Evolutionary conservation across 2,888 invertebrate species (phyloP), one percentile per base, ranked within the genome.

Genomic region (Apoderus coryli): DNA sequence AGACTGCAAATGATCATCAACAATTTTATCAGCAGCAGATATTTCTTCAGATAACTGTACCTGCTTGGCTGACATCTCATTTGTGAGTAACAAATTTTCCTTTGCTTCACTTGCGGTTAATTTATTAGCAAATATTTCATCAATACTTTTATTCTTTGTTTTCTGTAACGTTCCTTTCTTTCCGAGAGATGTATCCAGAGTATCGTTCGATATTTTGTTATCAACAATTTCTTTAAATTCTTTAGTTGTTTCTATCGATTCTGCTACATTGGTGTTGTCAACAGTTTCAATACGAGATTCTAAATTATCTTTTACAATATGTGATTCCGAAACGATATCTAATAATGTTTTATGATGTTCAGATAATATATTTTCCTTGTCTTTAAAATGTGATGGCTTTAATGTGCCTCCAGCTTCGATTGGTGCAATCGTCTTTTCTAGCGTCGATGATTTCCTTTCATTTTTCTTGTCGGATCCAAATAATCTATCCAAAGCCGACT

Each of bases 401-500:
- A n/a, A n/a, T n/a, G n/a, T n/a, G n/a, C n/a, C n/a, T n/a, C n/a
- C n/a, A n/a, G n/a, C n/a, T n/a, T n/a, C n/a, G n/a, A n/a, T n/a
- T n/a, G 27, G 29, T 12, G 26, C 32, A 4, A 10, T n/a, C 5
- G 14, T 10, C 22, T 30, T 33, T 22, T 11, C n/a, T n/a, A n/a
- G n/a, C n/a, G n/a, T 27, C 61, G 58, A 44, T 61, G 58, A 44
- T 61, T 65, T 37, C 62, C 32, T 33, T 19, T 39, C 36, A 13
- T 36, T 39, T 25, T 40, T 40, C 34, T 43, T 46, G 9, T 48
- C 48, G 2, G 46, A 34, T 10, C 49, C 68, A 25, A 73, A 60
- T 25, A 72, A 49, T 41, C 65, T 65, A 41, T 73, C 72, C 27
- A 73, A 47, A 3, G 68, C 60, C 13, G 54, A 59, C 42, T 56